These are phyloP conservation scores for Apamea anceps DNA, from an alignment of 2,888 invertebrate species.

Conservation along the genomic window DNA sequence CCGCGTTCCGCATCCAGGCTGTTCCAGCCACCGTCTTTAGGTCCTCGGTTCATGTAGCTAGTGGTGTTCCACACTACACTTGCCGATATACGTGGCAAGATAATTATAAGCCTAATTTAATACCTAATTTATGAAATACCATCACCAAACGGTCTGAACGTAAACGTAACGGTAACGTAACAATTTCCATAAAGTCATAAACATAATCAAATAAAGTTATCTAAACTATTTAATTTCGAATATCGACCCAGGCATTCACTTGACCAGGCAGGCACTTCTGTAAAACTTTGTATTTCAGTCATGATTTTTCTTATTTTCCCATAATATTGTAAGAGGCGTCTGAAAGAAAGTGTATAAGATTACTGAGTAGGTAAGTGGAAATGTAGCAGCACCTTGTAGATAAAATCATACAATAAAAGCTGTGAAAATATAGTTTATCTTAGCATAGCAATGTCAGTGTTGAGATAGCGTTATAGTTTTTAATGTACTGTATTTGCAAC, in stretches of 20 bases:
- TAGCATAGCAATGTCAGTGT: background rate
- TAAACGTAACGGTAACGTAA: background rate
- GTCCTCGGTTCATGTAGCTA: background rate
- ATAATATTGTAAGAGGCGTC: background rate
- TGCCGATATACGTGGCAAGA: background rate
- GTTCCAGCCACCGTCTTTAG: background rate
- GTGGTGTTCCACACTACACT: background rate
- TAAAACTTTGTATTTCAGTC: conserved; percentile 20
- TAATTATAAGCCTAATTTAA: background rate
- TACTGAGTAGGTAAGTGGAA: conserved; percentile 3
- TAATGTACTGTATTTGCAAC: background rate
- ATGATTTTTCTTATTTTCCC: conserved; percentile 2
- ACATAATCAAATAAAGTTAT: conserved; percentile 1
- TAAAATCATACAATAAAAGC: background rate
- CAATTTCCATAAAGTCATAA: conserved; percentile 7
- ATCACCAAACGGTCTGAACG: background rate
- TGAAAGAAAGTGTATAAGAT: conserved; percentile 33
- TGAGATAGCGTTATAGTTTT: background rate
- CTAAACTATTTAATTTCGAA: background rate
- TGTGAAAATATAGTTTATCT: background rate
- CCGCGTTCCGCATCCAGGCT: background rate
- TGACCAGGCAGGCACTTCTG: background rate
- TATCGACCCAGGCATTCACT: background rate
- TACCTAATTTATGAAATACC: background rate
- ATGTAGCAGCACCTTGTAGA: background rate